phyloP scores from a whole-genome alignment of 2,113 vertebrate species.

The Barbus barbus region DNA sequence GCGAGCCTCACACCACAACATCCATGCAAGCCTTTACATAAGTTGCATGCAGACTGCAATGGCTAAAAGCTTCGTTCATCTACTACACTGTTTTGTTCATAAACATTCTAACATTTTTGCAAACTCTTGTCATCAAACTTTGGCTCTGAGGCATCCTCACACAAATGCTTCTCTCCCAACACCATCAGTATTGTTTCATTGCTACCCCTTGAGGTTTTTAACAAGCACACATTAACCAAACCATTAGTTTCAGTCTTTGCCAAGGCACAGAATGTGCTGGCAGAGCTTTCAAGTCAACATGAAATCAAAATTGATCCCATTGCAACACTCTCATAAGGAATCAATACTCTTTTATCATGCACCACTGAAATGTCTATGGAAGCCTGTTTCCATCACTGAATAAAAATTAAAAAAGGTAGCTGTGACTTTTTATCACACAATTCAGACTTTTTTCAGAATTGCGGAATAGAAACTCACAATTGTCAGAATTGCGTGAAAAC shows the following conservation, averaged over 20 bases:
- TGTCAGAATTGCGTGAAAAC: no score
- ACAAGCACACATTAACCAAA: conserved; percentile 56
- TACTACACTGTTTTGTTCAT: conserved; percentile 64
- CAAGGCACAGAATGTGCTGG: conserved; percentile 51
- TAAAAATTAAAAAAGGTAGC: no score
- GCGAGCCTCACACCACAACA: conserved; percentile 64
- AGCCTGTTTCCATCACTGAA: no score
- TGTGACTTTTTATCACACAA: no score
- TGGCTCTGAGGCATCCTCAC: not conserved
- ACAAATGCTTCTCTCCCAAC: conserved; percentile 54
- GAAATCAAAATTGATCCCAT: not conserved
- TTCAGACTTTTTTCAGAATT: no score
- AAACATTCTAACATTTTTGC: conserved; percentile 52
- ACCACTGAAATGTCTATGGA: no score
- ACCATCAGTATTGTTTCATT: conserved; percentile 54
- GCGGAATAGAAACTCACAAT: no score
- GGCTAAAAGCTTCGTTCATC: conserved; percentile 56
- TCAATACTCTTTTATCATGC: no score
- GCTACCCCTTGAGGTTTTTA: conserved; percentile 37
- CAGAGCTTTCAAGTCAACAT: not conserved
- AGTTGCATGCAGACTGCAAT: conserved; percentile 32
- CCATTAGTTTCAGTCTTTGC: conserved; percentile 32
- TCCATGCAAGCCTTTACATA: conserved; percentile 56
- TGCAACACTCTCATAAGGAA: not conserved
- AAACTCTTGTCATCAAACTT: not conserved